Conservation (phyloP, 2,113 vertebrate genomes). For the Edolisoma coerulescens region DNA sequence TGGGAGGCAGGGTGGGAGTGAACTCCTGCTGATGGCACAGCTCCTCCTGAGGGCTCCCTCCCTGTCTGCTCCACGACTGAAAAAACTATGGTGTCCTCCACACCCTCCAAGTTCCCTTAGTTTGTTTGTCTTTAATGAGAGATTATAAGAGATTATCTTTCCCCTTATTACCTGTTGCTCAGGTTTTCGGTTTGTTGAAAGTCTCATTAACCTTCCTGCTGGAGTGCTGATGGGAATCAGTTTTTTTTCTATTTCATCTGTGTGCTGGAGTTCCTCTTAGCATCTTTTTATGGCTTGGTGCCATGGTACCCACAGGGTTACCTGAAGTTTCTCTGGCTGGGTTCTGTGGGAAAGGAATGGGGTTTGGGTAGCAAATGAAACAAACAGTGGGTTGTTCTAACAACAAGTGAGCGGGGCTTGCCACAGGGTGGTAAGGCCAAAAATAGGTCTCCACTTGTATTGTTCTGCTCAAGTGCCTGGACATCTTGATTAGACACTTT, state of each 20-base stretch:
- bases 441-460: not conserved
- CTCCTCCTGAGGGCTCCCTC: not conserved
- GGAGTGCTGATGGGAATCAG: not conserved
- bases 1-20: not conserved
- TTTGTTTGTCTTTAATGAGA: not conserved
- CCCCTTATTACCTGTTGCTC: slow-evolving; percentile 37
- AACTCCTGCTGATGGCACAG: not conserved
- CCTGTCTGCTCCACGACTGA: accelerated
- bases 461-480: not conserved
- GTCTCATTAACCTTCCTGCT: slow-evolving; percentile 7
- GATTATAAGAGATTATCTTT: not conserved
- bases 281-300: not conserved
- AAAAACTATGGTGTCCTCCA: not conserved
- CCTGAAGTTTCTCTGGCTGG: not conserved
- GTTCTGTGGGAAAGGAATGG: not conserved
- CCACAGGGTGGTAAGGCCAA: not conserved
- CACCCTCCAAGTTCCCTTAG: not conserved
- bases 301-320: accelerated
- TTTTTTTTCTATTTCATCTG: not conserved
- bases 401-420: not conserved
- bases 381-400: not conserved
- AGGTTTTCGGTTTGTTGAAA: slow-evolving; percentile 20
- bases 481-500: not conserved
- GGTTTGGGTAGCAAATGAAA: not conserved
- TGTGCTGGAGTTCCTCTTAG: not conserved